Percentiles rank a stretch among this genome's conserved stretches.
Evolutionary conservation across 2,113 vertebrate species (phyloP).

Genomic region (Pluvianellus socialis): DNA sequence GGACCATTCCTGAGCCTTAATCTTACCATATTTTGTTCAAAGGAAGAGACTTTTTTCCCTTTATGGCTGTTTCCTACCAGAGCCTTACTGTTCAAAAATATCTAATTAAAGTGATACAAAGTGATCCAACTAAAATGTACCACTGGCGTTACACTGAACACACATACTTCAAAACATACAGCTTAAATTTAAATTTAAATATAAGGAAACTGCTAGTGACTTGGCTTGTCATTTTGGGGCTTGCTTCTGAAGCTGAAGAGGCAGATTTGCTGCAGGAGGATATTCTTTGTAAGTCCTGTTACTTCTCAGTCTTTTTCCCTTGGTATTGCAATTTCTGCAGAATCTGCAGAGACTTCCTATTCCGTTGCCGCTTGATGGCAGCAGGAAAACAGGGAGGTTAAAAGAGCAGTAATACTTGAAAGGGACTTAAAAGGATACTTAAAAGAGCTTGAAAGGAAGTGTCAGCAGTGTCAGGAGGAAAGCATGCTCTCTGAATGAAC

Average conservation of each 20-base stretch:
- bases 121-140: neutral
- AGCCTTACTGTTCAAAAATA: neutral
- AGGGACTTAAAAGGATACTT: neutral
- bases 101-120: neutral
- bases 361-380: neutral
- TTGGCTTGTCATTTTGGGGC: neutral
- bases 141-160: neutral
- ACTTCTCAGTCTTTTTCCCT: neutral
- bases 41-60: neutral
- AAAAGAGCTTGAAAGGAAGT: neutral
- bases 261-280: neutral
- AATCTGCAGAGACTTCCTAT: neutral
- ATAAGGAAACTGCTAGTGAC: neutral
- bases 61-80: neutral
- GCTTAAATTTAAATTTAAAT: neutral
- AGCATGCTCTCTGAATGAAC: neutral
- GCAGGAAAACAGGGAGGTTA: constrained; percentile 17
- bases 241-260: neutral
- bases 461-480: neutral
- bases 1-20: neutral
- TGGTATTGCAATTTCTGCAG: neutral
- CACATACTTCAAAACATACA: neutral
- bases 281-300: neutral
- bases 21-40: neutral
- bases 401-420: neutral